phyloP scores from a whole-genome alignment of 2,113 vertebrate species.

The Hiodon tergisus region DNA sequence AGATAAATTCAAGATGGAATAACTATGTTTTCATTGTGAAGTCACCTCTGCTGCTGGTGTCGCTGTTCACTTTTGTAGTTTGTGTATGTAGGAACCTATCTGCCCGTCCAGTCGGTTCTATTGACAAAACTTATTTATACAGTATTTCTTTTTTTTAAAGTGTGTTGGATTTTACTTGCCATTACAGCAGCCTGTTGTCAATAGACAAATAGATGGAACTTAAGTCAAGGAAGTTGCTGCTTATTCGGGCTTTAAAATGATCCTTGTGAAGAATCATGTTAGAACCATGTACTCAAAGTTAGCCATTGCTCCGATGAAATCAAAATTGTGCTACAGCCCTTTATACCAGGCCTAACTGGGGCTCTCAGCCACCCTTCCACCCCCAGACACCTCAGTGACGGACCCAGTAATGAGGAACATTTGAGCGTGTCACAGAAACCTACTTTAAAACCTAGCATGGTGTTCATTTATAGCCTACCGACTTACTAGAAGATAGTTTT shows the following conservation, averaged over 20 bases:
- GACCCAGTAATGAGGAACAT: background rate
- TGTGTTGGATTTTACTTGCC: no score
- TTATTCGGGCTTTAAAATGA: no score
- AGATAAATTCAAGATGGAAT: background rate
- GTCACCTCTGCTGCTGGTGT: background rate
- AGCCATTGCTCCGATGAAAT: background rate
- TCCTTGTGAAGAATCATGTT: background rate
- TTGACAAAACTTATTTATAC: no score
- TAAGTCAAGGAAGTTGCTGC: no score
- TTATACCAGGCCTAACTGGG: background rate
- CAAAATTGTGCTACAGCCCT: background rate
- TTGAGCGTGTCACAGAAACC: constrained; percentile 6
- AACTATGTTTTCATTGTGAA: constrained; percentile 8
- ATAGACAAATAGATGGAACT: no score
- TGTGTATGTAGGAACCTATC: background rate
- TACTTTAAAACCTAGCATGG: background rate
- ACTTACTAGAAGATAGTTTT: background rate
- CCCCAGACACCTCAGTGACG: background rate
- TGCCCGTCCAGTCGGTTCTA: background rate
- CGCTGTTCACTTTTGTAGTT: background rate
- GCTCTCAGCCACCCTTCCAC: background rate
- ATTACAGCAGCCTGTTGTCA: no score
- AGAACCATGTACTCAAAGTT: background rate
- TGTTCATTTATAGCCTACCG: background rate
- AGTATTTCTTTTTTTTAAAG: no score